These are phyloP conservation scores for Tursiops truncatus DNA, from an alignment of 2,113 vertebrate species.

Conservation along the genomic window DNA sequence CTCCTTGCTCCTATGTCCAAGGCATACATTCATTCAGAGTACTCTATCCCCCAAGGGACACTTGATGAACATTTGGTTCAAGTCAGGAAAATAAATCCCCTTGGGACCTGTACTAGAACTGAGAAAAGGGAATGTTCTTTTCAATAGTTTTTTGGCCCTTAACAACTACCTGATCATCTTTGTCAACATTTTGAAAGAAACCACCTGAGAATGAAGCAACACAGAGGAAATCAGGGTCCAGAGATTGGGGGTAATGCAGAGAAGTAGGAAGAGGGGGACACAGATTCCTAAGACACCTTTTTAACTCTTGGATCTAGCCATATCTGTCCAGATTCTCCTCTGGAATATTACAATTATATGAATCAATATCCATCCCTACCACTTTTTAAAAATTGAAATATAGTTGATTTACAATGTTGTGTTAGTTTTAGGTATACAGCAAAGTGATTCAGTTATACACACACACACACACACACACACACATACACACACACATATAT, in stretches of 20 bases:
- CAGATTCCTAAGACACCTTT: background rate
- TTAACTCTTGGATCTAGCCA: background rate
- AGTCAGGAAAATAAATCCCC: background rate
- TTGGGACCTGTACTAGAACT: background rate
- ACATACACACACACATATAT: no score
- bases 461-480: no score
- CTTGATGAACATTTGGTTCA: background rate
- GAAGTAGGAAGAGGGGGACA: accelerated
- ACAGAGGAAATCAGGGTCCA: background rate
- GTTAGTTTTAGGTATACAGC: background rate
- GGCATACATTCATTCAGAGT: background rate
- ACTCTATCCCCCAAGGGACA: background rate
- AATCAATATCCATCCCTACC: background rate
- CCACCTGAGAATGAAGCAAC: background rate
- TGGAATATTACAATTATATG: background rate
- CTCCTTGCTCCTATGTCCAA: background rate
- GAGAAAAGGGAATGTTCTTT: background rate
- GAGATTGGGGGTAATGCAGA: background rate
- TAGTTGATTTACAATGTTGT: no score
- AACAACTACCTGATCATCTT: background rate
- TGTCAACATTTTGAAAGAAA: background rate
- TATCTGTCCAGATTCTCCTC: background rate
- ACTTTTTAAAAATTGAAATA: no score
- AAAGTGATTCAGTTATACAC: background rate
- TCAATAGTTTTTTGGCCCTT: background rate